These are phyloP conservation scores for Elachura formosa DNA, from an alignment of 2,113 vertebrate species.

Conservation along the genomic window DNA sequence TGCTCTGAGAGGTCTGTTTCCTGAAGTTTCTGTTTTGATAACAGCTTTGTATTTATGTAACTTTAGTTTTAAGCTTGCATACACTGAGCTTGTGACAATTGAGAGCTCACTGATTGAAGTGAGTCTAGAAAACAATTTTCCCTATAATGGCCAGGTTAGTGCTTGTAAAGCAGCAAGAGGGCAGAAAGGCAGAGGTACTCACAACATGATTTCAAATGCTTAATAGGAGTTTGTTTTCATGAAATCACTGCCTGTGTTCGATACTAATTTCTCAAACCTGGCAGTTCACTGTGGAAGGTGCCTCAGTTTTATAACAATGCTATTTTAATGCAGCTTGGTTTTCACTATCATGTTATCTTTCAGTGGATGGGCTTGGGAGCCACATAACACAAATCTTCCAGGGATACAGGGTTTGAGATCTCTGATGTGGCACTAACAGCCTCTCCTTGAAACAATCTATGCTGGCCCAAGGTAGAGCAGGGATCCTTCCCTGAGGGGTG, in stretches of 20 bases:
- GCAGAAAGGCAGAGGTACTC: background rate
- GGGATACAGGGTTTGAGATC: background rate
- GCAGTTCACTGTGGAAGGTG: background rate
- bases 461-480: background rate
- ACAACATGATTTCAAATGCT: background rate
- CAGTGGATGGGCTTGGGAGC: background rate
- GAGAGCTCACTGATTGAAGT: background rate
- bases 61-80: background rate
- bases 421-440: background rate
- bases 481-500: background rate
- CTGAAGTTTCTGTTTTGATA: background rate
- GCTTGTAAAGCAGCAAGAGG: background rate
- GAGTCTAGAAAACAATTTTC: background rate
- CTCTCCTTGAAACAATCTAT: accelerated
- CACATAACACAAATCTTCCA: background rate
- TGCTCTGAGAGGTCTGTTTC: background rate
- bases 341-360: background rate
- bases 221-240: background rate
- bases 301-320: background rate
- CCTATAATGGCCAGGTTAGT: background rate
- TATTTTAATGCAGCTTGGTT: background rate
- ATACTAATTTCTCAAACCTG: background rate
- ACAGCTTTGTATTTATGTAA: background rate
- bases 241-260: background rate
- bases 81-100: background rate